Base-by-base conservation (phyloP, 2,113 vertebrate species). In the Gopherus evgoodei region DNA sequence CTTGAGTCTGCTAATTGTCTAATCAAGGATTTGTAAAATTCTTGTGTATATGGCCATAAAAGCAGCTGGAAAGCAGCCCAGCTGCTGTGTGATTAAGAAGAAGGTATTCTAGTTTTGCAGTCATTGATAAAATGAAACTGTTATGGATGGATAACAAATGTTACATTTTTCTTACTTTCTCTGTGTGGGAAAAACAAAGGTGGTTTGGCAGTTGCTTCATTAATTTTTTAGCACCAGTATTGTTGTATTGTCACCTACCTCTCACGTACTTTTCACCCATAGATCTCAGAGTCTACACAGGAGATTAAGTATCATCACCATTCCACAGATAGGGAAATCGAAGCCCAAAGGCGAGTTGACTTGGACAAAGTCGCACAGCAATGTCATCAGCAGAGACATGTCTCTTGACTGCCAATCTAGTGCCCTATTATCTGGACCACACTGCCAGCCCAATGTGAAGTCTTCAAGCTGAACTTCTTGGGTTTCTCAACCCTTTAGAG, bases 1-100 rank as follows among this genome's bases (percentile, higher is more conserved):
- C 1, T 0, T 11, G 27, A 84, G 72, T 8, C 0, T 2, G 24
- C 62, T 31, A 65, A 65, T 2, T 47, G 62, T 35, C 87, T 90
- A 12, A 81, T 62, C 80, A 21, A 47, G 72, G 29, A 76, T 53
- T 81, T 9, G 14, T 62, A 44, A 54, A 57, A 35, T 0, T 3
- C 1, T 72, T 4, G 5, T 27, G 35, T 52, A 62, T 17, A 5
- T 13, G 76, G 72, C 24, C 13, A 13, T 50, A 62, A 11, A 25
- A 42, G 8, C 47, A 75, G 27, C 14, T 88, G 38, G 31, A 0
- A 3, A 86, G 83, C 78, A 0, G 0, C 76, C 56, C 59, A 12
- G 10, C 31, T 19, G 6, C 25, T 47, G 12, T 47, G 24, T 47
- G 25, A 78, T 47, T 27, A 76, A 76, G 75, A 47, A 24, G 81